phyloP scores from a whole-genome alignment of 2,888 invertebrate genomes.

The Pollenia labialis region DNA sequence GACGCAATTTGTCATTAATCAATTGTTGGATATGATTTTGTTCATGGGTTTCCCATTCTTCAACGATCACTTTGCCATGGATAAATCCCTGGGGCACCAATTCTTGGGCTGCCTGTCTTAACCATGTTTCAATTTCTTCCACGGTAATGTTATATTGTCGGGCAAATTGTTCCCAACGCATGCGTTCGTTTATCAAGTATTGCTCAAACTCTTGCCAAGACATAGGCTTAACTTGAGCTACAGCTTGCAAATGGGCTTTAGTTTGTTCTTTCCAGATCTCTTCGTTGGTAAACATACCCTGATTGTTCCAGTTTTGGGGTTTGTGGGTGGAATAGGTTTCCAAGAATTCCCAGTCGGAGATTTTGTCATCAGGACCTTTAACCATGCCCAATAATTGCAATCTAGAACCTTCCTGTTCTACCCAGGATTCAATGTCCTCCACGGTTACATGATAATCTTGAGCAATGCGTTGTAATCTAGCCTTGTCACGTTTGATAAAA shows the following conservation, averaged over 20 bases:
- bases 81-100: constrained; percentile 77
- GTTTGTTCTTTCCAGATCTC: constrained; percentile 79
- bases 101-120: constrained; percentile 76
- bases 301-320: constrained; percentile 44
- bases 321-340: constrained; percentile 10
- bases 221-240: constrained; percentile 77
- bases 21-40: constrained; percentile 78
- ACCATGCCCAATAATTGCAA: constrained; percentile 78
- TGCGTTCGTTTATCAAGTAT: constrained; percentile 77
- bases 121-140: constrained; percentile 79
- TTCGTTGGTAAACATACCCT: constrained; percentile 42
- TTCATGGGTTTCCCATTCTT: constrained; percentile 80
- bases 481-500: constrained; percentile 79
- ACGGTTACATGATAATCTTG: constrained; percentile 80
- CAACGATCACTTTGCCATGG: constrained; percentile 69
- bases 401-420: constrained; percentile 80
- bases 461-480: constrained; percentile 78
- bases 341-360: constrained; percentile 41
- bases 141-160: constrained; percentile 78
- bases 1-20: constrained; percentile 77
- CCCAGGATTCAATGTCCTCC: constrained; percentile 82
- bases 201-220: constrained; percentile 79
- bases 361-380: constrained; percentile 75
- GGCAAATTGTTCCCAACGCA: constrained; percentile 78
- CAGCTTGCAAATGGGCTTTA: constrained; percentile 76